Percentiles rank a stretch among this genome's conserved stretches.
Conservation (phyloP, 2,113 vertebrate genomes). For the Rhipidura dahli region DNA sequence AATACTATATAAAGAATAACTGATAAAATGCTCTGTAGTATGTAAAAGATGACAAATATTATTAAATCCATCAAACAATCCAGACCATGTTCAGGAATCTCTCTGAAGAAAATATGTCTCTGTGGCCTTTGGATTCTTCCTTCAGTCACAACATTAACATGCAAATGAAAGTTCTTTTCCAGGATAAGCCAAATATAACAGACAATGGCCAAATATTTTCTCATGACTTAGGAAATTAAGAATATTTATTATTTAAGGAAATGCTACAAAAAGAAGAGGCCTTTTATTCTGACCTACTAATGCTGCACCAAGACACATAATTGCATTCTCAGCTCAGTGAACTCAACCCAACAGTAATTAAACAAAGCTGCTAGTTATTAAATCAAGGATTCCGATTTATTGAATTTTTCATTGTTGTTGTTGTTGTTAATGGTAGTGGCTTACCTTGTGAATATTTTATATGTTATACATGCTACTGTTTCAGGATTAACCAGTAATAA, state of each 20-base stretch:
- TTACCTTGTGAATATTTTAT: neutral
- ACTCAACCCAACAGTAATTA: neutral
- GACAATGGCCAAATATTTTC: neutral
- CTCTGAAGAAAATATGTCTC: neutral
- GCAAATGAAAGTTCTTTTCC: neutral
- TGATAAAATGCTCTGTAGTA: neutral
- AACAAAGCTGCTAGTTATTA: conserved; percentile 8
- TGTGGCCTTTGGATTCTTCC: neutral
- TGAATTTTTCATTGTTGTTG: neutral
- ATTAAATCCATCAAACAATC: neutral
- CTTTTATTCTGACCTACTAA: neutral
- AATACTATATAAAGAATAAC: neutral
- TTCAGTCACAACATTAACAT: accelerated
- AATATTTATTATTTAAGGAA: neutral
- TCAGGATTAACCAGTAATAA: conserved; percentile 23
- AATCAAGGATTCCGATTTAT: neutral
- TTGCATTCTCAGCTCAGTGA: neutral
- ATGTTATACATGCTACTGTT: neutral
- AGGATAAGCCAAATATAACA: neutral
- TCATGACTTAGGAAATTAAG: neutral
- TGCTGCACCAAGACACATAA: neutral
- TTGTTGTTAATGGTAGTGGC: neutral
- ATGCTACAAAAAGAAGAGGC: neutral
- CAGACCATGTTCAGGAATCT: neutral
- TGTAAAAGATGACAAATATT: neutral